Evolutionary conservation across 2,113 vertebrate species (phyloP), one percentile per base, ranked within the genome.

Genomic region (Prietella phreatophila): DNA sequence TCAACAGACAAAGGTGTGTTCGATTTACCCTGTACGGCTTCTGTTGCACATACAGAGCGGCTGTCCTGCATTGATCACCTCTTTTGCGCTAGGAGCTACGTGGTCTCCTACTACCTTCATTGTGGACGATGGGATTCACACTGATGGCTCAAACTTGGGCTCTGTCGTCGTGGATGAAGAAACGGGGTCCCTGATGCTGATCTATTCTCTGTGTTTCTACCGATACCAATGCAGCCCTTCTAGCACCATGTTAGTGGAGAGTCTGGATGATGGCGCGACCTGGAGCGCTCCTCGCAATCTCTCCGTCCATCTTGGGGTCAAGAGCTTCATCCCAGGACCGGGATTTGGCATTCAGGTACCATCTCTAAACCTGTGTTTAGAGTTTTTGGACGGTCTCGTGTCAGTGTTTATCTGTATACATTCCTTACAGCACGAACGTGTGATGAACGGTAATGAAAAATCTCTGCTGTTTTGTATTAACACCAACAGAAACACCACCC

Each of bases 301-400:
- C 67, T 97, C 97, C 0, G 25, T 88, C n/a, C 94, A 95, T 53
- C 92, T 98, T 0, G 96, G 96, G 6, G 94, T 96, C 0, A 94
- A 94, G 88, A 93, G 89, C 91, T 98, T 98, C n/a, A 93, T 92
- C 22, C 94, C 96, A 0, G 97, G 97, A 3, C 97, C 97, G 0
- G 97, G 97, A 42, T 96, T 94, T 4, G 97, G 97, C 25, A 96
- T 98, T 89, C 97, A 98, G 96, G 97, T 98, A 80, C n/a, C 61
- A 55, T 15, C 22, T 22, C 50, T 20, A 25, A 15, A 4, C 67
- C 3, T 78, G 25, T 53, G 30, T 42, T 42, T 39, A 36, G 36
- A 36, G 14, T 50, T 6, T 84, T 39, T 39, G 17, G 33, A 39
- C 1, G 19, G 33, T 73, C 20, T 36, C 0, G 33, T 73, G 15